Percentiles rank a stretch among this genome's conserved stretches.
Evolutionary conservation across 2,888 invertebrate species (phyloP).

Genomic region (Philaethria dido): DNA sequence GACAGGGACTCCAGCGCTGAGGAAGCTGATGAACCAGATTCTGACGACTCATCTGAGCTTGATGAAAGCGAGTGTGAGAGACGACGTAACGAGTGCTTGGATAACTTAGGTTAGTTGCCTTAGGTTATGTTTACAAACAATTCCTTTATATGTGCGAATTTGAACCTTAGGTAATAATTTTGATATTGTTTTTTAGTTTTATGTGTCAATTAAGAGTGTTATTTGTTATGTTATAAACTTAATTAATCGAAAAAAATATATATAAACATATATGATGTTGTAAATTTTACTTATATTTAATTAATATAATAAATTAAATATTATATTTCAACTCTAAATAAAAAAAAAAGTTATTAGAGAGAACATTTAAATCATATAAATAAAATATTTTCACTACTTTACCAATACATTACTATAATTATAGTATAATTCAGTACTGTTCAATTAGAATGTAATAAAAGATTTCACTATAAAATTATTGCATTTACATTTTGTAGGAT

Average conservation of each 20-base stretch:
- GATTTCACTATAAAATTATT: too few relatives aligned
- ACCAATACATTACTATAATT: too few relatives aligned
- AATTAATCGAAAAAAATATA: neutral
- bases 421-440: too few relatives aligned
- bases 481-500: too few relatives aligned
- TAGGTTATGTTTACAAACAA: constrained; percentile 83
- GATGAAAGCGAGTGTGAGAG: constrained; percentile 96
- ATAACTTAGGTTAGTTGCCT: constrained; percentile 86
- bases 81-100: constrained; percentile 91
- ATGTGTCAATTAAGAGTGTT: neutral
- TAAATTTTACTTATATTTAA: too few relatives aligned
- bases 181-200: neutral
- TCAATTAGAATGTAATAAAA: too few relatives aligned
- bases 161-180: constrained; percentile 38
- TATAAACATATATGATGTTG: too few relatives aligned
- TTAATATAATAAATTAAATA: too few relatives aligned
- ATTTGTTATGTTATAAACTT: neutral
- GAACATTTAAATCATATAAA: too few relatives aligned
- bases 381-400: too few relatives aligned
- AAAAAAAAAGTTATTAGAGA: too few relatives aligned
- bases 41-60: constrained; percentile 94
- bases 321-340: too few relatives aligned
- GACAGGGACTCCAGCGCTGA: constrained; percentile 89
- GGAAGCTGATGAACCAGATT: constrained; percentile 91
- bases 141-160: constrained; percentile 40